phyloP scores from a whole-genome alignment of 2,888 invertebrate species.

The Leptinotarsa peninsularis region DNA sequence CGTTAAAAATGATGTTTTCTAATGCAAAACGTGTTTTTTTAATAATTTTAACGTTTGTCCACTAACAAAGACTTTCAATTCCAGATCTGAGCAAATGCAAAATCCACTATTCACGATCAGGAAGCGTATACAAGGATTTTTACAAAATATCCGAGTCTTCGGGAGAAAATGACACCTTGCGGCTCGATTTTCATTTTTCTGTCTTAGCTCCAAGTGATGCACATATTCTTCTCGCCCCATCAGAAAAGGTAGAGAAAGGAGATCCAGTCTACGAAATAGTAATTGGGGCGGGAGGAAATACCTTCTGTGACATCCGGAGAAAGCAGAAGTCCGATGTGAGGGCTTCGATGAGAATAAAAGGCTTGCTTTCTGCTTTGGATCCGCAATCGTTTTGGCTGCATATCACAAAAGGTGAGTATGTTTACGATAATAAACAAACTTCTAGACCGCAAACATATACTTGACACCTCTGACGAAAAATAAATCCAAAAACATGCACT shows the following conservation, averaged over 20 bases:
- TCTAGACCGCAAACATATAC: too few species aligned
- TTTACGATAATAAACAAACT: background rate
- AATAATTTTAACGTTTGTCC: too few species aligned
- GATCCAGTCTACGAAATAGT: slow-evolving; percentile 79
- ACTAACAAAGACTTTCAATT: background rate
- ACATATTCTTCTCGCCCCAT: slow-evolving; percentile 75
- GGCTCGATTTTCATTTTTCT: slow-evolving; percentile 74
- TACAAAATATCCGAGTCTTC: slow-evolving; percentile 65
- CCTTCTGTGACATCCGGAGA: slow-evolving; percentile 76
- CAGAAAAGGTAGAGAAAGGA: slow-evolving; percentile 62
- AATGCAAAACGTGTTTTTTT: too few species aligned
- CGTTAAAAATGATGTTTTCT: too few species aligned
- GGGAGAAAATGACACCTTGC: slow-evolving; percentile 52
- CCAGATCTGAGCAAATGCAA: slow-evolving; percentile 67
- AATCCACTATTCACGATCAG: slow-evolving; percentile 69
- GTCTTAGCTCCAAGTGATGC: slow-evolving; percentile 77
- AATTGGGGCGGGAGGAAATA: slow-evolving; percentile 79
- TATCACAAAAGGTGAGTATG: slow-evolving; percentile 70
- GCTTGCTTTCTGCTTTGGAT: slow-evolving; percentile 73
- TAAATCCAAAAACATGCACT: too few species aligned
- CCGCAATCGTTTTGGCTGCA: slow-evolving; percentile 76
- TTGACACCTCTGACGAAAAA: too few species aligned
- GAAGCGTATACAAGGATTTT: slow-evolving; percentile 72
- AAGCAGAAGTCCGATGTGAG: slow-evolving; percentile 71
- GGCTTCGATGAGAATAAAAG: slow-evolving; percentile 69